Base-by-base conservation (phyloP, 2,888 invertebrate species). In the Tanytarsus gracilentus region DNA sequence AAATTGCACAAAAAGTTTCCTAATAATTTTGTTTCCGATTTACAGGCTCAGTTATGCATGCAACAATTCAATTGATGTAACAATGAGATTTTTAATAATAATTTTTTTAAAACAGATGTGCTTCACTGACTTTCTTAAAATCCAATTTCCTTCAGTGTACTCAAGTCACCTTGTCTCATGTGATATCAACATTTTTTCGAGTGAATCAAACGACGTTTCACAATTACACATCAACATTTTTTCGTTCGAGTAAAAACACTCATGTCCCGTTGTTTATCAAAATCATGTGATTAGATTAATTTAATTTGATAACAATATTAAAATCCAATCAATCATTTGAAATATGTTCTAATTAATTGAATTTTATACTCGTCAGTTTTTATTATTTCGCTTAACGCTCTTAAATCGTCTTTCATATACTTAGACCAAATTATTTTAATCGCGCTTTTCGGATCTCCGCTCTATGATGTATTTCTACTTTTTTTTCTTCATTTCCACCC, bases 291-390 rank as follows among this genome's bases (percentile, higher is more conserved):
- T 59, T 48, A 59, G 58, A 59, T 59, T 59, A 59, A 59, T 59
- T 59, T 59, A 59, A 59, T 59, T 59, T 59, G 58, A 59, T 59
- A 59, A 59, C 36, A 30, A 59, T 59, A 59, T 59, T 59, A 59
- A 59, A 59, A 59, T 48, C 49, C 27, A 27, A 59, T 59, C 58
- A 36, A 59, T 59, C 58, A 59, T 49, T 59, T 18, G 14, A 59
- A 56, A 56, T 40, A 36, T 23, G 48, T 23, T n/a, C 48, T 59
- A 59, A 59, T 59, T 59, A 59, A 59, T 59, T 59, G 58, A 59
- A 33, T 52, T 30, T 30, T 56, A 44, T 56, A 44, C 39, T 40
- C 40, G 21, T 25, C 39, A 14, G 27, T 25, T 50, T 23, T 21
- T 39, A 27, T 21, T 55, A 25, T 39, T 55, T 16, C 23, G 8